phyloP scores from a whole-genome alignment of 2,888 invertebrate genomes.

The Homarus gammarus region DNA sequence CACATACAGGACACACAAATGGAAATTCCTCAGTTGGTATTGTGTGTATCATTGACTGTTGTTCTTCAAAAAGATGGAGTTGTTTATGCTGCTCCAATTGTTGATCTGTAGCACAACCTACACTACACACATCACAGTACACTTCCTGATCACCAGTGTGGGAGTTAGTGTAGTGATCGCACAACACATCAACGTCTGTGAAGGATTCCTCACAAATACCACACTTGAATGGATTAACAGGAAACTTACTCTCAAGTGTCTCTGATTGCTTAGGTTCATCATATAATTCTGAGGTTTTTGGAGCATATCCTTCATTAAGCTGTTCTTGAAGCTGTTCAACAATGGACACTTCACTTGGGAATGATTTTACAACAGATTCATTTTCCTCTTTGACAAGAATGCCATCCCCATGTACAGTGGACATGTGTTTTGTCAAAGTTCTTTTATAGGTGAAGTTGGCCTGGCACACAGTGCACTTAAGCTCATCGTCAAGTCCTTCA shows the following conservation, averaged over 20 bases:
- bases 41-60: constrained; percentile 63
- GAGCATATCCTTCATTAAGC: constrained; percentile 75
- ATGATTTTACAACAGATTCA: constrained; percentile 42
- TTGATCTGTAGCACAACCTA: constrained; percentile 71
- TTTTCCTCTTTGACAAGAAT: constrained; percentile 54
- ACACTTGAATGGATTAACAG: constrained; percentile 73
- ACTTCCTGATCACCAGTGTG: constrained; percentile 75
- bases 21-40: constrained; percentile 70
- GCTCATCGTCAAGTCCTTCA: constrained; percentile 56
- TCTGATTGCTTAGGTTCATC: constrained; percentile 74
- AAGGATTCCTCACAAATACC: constrained; percentile 75
- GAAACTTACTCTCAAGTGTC: constrained; percentile 73
- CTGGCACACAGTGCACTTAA: constrained; percentile 70
- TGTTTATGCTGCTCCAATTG: constrained; percentile 72
- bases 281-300: constrained; percentile 75
- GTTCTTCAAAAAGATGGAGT: constrained; percentile 70
- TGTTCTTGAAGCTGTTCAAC: constrained; percentile 74
- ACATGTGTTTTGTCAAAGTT: constrained; percentile 71
- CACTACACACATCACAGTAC: constrained; percentile 75
- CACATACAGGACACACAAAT: constrained; percentile 67
- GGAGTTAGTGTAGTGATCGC: constrained; percentile 73
- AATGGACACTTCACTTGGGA: constrained; percentile 53
- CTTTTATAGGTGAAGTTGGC: constrained; percentile 74
- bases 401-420: constrained; percentile 64
- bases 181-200: constrained; percentile 74